These are phyloP conservation scores for Solea solea DNA, from an alignment of 2,113 vertebrate genomes.

Conservation along the genomic window DNA sequence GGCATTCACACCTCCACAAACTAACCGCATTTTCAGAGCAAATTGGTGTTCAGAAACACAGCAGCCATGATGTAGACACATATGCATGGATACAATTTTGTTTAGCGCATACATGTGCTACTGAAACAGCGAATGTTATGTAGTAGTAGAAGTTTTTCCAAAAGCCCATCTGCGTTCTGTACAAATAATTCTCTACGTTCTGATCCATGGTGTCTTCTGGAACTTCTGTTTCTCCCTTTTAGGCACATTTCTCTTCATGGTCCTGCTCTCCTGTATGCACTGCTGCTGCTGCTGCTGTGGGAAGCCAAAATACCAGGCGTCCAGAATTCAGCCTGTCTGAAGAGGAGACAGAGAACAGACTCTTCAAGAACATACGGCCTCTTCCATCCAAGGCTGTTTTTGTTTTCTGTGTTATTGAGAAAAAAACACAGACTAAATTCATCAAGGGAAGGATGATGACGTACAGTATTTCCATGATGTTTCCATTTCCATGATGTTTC, in stretches of 20 bases:
- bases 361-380: conserved; percentile 13
- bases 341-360: neutral
- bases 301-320: conserved; percentile 75
- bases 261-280: conserved; percentile 81
- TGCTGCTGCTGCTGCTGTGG: conserved; percentile 83
- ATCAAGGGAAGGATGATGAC: neutral
- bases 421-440: neutral
- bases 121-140: too few species aligned
- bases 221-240: conserved; percentile 6
- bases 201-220: too few species aligned
- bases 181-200: too few species aligned
- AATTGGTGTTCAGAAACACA: too few species aligned
- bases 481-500: neutral
- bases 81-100: too few species aligned
- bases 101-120: too few species aligned
- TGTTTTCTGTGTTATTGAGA: neutral
- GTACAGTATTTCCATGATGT: neutral
- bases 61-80: too few species aligned
- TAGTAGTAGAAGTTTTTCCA: too few species aligned
- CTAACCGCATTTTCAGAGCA: too few species aligned
- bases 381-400: neutral
- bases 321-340: conserved; percentile 79
- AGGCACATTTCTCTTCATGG: conserved; percentile 84
- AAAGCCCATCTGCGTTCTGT: too few species aligned
- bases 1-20: too few species aligned